Percentiles rank a stretch among this genome's conserved stretches.
Evolutionary conservation across 2,797 vertebrate genomes (phyloP).

Genomic region (Eulemur albifrons): DNA sequence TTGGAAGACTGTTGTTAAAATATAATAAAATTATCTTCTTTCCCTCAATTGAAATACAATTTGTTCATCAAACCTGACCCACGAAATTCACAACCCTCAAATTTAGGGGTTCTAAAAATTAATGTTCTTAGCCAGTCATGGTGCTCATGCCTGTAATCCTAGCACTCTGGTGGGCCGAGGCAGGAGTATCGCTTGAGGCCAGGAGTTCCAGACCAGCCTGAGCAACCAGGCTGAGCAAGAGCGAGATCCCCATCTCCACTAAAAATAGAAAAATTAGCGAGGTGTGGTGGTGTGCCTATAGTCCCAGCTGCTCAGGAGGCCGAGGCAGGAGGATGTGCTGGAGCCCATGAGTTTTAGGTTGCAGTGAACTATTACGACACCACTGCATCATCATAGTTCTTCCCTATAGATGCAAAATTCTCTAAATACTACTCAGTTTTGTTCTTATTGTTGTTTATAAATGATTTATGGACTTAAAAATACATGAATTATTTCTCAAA

Average conservation of each 20-base stretch:
- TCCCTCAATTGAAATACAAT: slow-evolving; percentile 14
- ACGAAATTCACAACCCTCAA: slow-evolving; percentile 10
- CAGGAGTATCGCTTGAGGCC: not conserved
- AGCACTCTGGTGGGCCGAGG: not conserved
- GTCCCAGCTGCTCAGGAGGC: not conserved
- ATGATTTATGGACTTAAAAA: not conserved
- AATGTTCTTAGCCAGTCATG: not conserved
- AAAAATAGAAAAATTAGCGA: not conserved
- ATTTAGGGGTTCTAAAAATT: not conserved
- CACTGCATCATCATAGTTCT: not conserved
- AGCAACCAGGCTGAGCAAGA: not conserved
- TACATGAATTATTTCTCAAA: not conserved
- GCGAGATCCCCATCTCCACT: not conserved
- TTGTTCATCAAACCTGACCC: slow-evolving; percentile 6
- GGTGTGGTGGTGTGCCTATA: not conserved
- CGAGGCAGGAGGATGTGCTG: not conserved
- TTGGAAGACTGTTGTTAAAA: not conserved
- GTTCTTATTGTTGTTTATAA: slow-evolving; percentile 22
- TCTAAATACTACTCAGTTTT: slow-evolving; percentile 1
- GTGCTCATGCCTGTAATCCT: not conserved
- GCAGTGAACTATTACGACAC: not conserved
- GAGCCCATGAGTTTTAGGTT: not conserved
- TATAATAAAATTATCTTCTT: slow-evolving; percentile 15
- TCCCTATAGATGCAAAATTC: not conserved
- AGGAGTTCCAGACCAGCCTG: not conserved